Percentiles rank a stretch among this genome's conserved stretches.
Conservation (phyloP, 2,113 vertebrate species). For the Amphiprion ocellaris region DNA sequence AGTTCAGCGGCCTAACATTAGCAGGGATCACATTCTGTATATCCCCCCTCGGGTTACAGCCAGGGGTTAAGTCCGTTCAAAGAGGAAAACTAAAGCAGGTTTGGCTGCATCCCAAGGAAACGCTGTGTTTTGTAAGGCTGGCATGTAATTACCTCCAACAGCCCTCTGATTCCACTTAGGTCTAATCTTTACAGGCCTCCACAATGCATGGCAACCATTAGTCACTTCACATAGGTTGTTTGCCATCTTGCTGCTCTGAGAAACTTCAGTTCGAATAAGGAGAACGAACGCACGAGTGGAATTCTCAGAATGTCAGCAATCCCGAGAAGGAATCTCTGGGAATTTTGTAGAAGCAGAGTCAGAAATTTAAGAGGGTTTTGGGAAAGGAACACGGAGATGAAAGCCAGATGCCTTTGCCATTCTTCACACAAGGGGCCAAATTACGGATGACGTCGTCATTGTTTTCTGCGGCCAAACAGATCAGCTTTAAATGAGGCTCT, state of each 20-base stretch:
- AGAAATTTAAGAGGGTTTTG: constrained; percentile 39
- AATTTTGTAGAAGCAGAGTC: constrained; percentile 47
- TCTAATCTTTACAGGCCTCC: constrained; percentile 57
- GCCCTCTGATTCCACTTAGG: constrained; percentile 67
- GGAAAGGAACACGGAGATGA: constrained; percentile 62
- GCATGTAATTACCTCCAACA: constrained; percentile 68
- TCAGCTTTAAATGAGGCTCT: constrained; percentile 62
- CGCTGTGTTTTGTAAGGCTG: constrained; percentile 54
- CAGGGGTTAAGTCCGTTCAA: constrained; percentile 59
- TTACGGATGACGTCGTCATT: constrained; percentile 69
- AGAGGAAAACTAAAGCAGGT: constrained; percentile 59
- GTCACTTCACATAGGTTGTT: constrained; percentile 50
- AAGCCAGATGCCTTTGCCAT: constrained; percentile 55
- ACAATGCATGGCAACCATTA: constrained; percentile 66
- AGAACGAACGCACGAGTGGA: constrained; percentile 19
- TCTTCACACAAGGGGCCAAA: constrained; percentile 71
- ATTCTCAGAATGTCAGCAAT: constrained; percentile 58
- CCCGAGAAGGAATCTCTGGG: constrained; percentile 53
- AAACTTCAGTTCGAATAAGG: constrained; percentile 11
- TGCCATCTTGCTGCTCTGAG: constrained; percentile 46
- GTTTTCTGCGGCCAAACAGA: constrained; percentile 79
- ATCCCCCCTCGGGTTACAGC: constrained; percentile 41
- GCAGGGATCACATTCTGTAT: constrained; percentile 22
- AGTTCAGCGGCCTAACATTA: constrained; percentile 19
- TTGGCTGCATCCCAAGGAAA: constrained; percentile 62